A percentile compares a stretch with the other conserved stretches of the same genome.
Evolutionary conservation across 2,888 invertebrate species (phyloP).

Genomic region (Mechanitis mazaeus): DNA sequence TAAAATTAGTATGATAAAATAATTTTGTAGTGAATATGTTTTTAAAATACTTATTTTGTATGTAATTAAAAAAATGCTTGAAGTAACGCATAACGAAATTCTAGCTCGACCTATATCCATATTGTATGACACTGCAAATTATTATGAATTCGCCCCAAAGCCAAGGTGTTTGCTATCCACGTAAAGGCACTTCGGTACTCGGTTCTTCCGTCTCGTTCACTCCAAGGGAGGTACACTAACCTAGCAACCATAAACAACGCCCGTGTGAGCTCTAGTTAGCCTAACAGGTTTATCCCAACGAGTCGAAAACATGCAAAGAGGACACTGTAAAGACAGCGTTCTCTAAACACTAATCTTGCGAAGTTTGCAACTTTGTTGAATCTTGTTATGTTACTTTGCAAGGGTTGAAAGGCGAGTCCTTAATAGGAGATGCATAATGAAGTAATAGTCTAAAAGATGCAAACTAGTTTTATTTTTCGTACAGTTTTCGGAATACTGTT

Average conservation of each 20-base stretch:
- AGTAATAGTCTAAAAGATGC: background rate
- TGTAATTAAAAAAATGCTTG: no score
- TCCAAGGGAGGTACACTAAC: conserved; percentile 42
- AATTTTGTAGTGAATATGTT: no score
- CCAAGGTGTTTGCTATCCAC: conserved; percentile 8
- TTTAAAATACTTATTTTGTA: no score
- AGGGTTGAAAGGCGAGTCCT: conserved; percentile 16
- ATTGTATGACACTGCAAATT: conserved; percentile 1
- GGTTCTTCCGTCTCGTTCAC: conserved; percentile 22
- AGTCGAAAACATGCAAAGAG: conserved; percentile 45
- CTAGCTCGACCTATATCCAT: background rate
- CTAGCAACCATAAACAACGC: conserved; percentile 47
- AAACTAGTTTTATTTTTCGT: conserved; percentile 1
- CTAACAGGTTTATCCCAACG: conserved; percentile 48
- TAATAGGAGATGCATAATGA: conserved; percentile 10
- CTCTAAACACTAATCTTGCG: conserved; percentile 29
- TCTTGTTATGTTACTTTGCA: conserved; percentile 24
- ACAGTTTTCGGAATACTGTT: background rate
- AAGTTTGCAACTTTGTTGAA: conserved; percentile 25
- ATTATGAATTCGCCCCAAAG: conserved; percentile 4
- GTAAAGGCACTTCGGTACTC: background rate
- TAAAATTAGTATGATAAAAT: no score
- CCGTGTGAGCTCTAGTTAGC: conserved; percentile 47
- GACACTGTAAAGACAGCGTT: conserved; percentile 29
- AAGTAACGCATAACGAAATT: no score